These are phyloP conservation scores for Cactoblastis cactorum DNA, from an alignment of 2,888 invertebrate species.

Conservation along the genomic window DNA sequence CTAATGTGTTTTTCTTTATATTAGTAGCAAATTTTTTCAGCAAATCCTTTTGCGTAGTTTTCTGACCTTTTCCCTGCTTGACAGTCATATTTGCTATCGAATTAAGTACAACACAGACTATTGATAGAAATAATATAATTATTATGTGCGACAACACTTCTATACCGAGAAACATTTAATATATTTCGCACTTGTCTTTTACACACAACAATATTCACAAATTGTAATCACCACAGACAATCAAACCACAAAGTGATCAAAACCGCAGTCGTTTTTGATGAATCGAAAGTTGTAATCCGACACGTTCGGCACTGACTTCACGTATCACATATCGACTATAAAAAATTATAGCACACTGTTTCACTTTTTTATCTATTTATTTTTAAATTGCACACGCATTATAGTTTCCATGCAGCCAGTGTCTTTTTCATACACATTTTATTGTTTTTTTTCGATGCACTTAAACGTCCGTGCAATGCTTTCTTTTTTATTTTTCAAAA, in stretches of 20 bases:
- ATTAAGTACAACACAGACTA: slow-evolving; percentile 1
- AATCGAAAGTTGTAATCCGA: slow-evolving; percentile 19
- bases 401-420: neutral
- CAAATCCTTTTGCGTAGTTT: slow-evolving; percentile 41
- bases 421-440: neutral
- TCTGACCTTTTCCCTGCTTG: slow-evolving; percentile 26
- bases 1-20: slow-evolving; percentile 60
- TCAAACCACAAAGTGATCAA: neutral
- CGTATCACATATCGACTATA: slow-evolving; percentile 10
- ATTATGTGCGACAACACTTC: neutral
- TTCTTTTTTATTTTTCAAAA: neutral
- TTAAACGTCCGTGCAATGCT: neutral
- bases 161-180: neutral
- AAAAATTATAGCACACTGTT: neutral
- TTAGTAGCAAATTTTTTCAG: slow-evolving; percentile 50
- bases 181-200: neutral
- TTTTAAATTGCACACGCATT: too few species aligned
- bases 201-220: neutral
- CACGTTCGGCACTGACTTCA: slow-evolving; percentile 12
- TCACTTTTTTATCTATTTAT: too few species aligned
- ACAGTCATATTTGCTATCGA: slow-evolving; percentile 36
- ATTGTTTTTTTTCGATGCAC: neutral
- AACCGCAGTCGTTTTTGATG: neutral
- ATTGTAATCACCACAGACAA: neutral
- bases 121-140: neutral